These are phyloP conservation scores for Tipula helvola DNA, from an alignment of 2,888 invertebrate genomes.

Conservation along the genomic window DNA sequence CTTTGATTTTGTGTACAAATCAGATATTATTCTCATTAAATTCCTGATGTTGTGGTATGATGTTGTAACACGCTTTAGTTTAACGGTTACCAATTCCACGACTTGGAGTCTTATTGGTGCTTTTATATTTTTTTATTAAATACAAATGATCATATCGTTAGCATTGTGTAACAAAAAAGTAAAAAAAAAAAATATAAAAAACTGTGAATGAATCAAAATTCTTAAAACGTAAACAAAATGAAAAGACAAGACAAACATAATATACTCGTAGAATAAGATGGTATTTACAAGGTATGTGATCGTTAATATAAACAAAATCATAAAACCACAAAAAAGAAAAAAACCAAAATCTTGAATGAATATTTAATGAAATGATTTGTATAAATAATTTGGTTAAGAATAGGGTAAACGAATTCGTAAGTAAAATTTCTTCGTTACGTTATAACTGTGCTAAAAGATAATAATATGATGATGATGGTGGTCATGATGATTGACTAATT, in stretches of 20 bases:
- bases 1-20: no score
- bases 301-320: neutral
- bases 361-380: neutral
- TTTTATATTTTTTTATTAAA: no score
- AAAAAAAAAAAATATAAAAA: neutral
- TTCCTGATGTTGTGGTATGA: no score
- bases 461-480: neutral
- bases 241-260: neutral
- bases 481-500: neutral
- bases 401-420: neutral
- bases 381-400: neutral
- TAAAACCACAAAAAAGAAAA: neutral
- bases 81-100: no score
- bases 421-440: neutral
- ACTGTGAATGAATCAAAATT: neutral
- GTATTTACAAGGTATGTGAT: neutral
- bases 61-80: no score
- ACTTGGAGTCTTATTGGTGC: no score
- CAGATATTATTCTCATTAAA: no score
- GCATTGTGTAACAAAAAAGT: neutral
- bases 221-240: neutral
- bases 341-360: neutral
- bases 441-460: neutral
- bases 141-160: neutral
- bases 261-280: neutral